Conservation (phyloP, 2,888 invertebrate species). For the Amphimallon solstitiale region DNA sequence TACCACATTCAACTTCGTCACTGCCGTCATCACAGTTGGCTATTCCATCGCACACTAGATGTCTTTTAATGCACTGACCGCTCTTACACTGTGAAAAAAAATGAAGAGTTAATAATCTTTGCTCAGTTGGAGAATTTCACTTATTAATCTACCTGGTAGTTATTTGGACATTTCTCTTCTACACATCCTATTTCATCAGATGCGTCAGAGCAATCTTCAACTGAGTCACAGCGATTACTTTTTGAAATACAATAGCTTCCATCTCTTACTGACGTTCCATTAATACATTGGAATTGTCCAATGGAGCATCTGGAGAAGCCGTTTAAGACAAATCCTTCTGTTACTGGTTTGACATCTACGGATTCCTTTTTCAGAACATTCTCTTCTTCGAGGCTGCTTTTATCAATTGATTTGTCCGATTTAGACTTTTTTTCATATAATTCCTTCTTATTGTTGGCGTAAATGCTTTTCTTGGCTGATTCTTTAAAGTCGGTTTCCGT, state of each 20-base stretch:
- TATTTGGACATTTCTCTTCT: constrained; percentile 68
- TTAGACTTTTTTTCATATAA: constrained; percentile 55
- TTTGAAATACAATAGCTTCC: constrained; percentile 68
- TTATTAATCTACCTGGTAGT: constrained; percentile 64
- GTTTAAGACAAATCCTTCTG: constrained; percentile 55
- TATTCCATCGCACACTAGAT: constrained; percentile 72
- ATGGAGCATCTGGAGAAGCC: constrained; percentile 67
- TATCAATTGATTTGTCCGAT: constrained; percentile 58
- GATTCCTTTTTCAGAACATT: constrained; percentile 2
- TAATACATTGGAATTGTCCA: constrained; percentile 70
- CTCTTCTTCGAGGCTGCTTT: constrained; percentile 32
- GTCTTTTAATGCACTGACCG: constrained; percentile 69
- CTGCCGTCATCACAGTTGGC: constrained; percentile 70
- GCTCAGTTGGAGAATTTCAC: neutral
- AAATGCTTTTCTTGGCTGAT: constrained; percentile 44
- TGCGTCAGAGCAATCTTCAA: constrained; percentile 70
- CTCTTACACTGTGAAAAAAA: constrained; percentile 63
- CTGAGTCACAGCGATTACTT: constrained; percentile 67
- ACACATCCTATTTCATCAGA: constrained; percentile 71
- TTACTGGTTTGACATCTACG: constrained; percentile 56
- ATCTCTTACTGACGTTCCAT: constrained; percentile 68
- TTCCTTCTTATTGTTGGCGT: constrained; percentile 41
- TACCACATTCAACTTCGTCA: constrained; percentile 69
- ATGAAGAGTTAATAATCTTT: neutral
- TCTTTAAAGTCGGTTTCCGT: constrained; percentile 33